Percentiles rank a stretch among this genome's conserved stretches.
phyloP scores from a whole-genome alignment of 2,113 vertebrate species.

The Zosterops pallidus region DNA sequence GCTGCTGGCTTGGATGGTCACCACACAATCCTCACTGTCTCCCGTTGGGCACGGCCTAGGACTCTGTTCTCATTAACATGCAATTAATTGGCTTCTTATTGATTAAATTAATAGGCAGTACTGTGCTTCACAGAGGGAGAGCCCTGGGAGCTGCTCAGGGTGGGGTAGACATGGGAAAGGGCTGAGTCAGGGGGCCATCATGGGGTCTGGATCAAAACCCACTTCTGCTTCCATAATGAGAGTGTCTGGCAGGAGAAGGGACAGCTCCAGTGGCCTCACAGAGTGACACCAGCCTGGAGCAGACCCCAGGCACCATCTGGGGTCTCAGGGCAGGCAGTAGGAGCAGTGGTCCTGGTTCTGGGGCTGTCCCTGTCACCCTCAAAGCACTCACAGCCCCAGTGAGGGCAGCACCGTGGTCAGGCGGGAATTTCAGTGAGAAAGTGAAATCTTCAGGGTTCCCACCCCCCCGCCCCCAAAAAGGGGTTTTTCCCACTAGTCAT shows the following conservation, averaged over 20 bases:
- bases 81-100: background rate
- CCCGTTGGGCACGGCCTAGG: background rate
- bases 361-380: background rate
- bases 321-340: background rate
- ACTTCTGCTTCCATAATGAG: background rate
- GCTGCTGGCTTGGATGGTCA: background rate
- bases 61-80: background rate
- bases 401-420: background rate
- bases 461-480: background rate
- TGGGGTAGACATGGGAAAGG: background rate
- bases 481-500: background rate
- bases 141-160: background rate
- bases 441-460: background rate
- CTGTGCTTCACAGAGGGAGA: background rate
- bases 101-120: background rate
- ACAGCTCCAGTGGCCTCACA: accelerated
- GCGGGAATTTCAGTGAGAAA: background rate
- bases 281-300: background rate
- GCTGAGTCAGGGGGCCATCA: accelerated
- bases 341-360: accelerated
- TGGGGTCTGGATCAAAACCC: accelerated
- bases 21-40: background rate
- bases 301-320: background rate
- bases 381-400: background rate
- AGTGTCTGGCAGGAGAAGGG: background rate